Percentiles rank a stretch among this genome's conserved stretches.
Conservation (phyloP, 2,113 vertebrate genomes). For the Columba janthina region DNA sequence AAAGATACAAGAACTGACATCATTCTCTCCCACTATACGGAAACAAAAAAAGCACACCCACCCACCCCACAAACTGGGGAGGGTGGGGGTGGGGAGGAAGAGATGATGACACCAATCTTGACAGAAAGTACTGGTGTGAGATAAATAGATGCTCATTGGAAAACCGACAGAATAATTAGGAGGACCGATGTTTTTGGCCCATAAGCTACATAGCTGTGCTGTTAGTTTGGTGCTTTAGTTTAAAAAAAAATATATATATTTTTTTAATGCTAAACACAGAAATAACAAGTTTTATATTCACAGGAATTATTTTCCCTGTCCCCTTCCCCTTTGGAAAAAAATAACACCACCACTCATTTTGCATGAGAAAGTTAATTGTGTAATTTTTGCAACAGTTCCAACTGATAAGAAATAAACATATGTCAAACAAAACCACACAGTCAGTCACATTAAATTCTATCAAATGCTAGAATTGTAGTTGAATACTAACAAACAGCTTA, state of each 20-base stretch:
- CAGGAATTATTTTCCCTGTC: slow-evolving; percentile 37
- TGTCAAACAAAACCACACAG: slow-evolving; percentile 67
- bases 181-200: slow-evolving; percentile 54
- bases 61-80: neutral
- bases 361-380: slow-evolving; percentile 70
- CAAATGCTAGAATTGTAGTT: slow-evolving; percentile 78
- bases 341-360: slow-evolving; percentile 15
- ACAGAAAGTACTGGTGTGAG: slow-evolving; percentile 56
- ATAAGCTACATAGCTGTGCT: slow-evolving; percentile 71
- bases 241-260: neutral
- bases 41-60: slow-evolving; percentile 29
- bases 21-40: neutral
- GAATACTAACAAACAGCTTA: slow-evolving; percentile 83
- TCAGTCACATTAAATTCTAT: slow-evolving; percentile 61
- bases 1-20: slow-evolving; percentile 22
- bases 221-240: slow-evolving; percentile 74
- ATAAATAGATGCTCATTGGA: slow-evolving; percentile 56
- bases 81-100: neutral
- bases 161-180: slow-evolving; percentile 60
- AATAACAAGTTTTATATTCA: slow-evolving; percentile 45
- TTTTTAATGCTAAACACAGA: neutral
- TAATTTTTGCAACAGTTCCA: slow-evolving; percentile 70
- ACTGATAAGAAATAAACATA: slow-evolving; percentile 63
- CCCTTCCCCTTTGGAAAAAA: slow-evolving; percentile 25
- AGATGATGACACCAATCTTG: slow-evolving; percentile 48